Percentiles rank a stretch among this genome's conserved stretches.
Evolutionary conservation across 1,140 invertebrate species (phyloP).

Genomic region (Saxidomus purpurata): DNA sequence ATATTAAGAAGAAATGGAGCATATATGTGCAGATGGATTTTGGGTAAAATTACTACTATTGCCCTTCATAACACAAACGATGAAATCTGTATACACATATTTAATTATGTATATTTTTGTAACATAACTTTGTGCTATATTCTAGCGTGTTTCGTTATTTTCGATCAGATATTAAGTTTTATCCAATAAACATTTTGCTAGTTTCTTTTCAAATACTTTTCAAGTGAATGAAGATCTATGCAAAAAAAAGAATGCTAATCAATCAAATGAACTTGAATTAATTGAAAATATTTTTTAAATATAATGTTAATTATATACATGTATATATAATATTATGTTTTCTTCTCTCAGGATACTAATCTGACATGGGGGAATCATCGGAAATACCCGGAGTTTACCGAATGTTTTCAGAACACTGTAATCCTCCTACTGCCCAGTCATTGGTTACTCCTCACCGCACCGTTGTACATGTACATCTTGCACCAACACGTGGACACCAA

Average conservation of each 20-base stretch:
- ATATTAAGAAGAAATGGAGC: no score
- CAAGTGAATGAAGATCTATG: not conserved
- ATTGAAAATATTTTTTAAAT: not conserved
- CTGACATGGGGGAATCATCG: conserved; percentile 85
- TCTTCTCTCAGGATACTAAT: conserved; percentile 67
- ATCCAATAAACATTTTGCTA: not conserved
- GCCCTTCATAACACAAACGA: no score
- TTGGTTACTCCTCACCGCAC: conserved; percentile 88
- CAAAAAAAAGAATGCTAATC: not conserved
- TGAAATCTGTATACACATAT: not conserved
- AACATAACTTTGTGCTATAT: not conserved
- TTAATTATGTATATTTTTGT: not conserved
- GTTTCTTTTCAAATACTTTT: no score
- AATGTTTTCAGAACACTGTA: conserved; percentile 89
- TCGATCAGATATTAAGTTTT: not conserved
- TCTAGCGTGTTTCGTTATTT: not conserved
- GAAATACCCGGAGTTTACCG: conserved; percentile 84
- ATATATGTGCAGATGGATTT: not conserved
- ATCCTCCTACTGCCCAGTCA: conserved; percentile 95
- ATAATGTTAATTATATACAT: not conserved
- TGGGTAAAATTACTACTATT: not conserved
- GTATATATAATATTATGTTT: not conserved
- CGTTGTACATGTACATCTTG: not conserved
- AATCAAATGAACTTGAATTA: not conserved
- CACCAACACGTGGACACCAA: not conserved